Evolutionary conservation across 2,797 vertebrate species (phyloP), one percentile per base, ranked within the genome.

Genomic region (Clamator glandarius): DNA sequence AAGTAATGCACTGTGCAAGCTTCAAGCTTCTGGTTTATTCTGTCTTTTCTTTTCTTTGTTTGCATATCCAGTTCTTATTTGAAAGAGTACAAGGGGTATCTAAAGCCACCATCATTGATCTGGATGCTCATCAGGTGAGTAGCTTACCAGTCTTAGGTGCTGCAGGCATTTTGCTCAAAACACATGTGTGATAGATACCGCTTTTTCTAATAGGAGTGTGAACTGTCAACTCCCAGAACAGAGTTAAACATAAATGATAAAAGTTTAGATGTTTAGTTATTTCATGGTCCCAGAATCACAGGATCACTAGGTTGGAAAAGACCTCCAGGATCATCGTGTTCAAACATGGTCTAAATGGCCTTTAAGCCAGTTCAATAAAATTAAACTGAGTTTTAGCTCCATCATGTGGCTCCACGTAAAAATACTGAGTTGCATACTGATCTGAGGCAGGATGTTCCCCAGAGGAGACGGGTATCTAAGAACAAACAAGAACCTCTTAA

Each of bases 41-140:
- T 76, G 13, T 48, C n/a, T 17, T 90, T 51, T 74, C n/a, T n/a
- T n/a, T 66, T 62, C 25, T 85, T 72, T 95, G 51, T 23, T 78
- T 58, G 6, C 31, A 10, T 76, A 80, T 72, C 35, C 96, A 99
- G 99, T 99, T 99, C 95, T 97, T 99, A 84, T 99, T 99, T 97
- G 99, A 99, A 68, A 98, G 98, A 92, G 98, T 99, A 70, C 98
- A 98, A 95, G 98, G 98, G 55, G 95, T 99, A 90, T 98, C 98
- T 95, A 99, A 95, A 96, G 99, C 98, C 42, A 99, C 98, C 66
- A 99, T 99, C 96, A 98, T 99, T 44, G 99, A 99, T 95, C 98
- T 99, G 70, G 99, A 99, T 75, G 99, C 99, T 95, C 99, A 99
- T 97, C 99, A 99, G 99, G 99, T 99, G 96, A 98, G 98, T 91